A percentile compares a stretch with the other conserved stretches of the same genome.
Conservation (phyloP, 2,113 vertebrate species). For the Chascanopsetta lugubris region DNA sequence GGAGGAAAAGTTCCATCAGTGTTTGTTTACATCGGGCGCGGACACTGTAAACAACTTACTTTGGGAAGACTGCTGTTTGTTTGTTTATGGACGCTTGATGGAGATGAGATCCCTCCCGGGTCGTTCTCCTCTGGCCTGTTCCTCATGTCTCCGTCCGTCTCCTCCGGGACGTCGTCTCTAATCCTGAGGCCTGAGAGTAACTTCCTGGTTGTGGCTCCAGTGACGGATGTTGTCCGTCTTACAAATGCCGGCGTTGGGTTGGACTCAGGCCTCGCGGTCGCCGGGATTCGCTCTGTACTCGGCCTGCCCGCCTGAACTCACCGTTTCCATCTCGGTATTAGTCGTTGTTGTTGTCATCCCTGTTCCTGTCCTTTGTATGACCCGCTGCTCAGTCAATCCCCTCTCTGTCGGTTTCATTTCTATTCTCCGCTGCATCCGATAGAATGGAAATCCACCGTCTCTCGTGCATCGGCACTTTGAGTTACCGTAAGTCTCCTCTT, state of each 20-base stretch:
- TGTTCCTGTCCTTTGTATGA: not conserved
- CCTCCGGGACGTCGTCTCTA: conserved; percentile 24
- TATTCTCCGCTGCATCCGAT: not conserved
- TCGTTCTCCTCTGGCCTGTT: not conserved
- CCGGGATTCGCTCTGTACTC: not conserved
- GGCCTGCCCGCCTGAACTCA: not conserved
- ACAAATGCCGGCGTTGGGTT: not conserved
- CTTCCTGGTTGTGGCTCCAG: not conserved
- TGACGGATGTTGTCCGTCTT: not conserved
- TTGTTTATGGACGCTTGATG: not conserved
- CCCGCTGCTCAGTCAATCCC: not conserved
- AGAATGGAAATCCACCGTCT: not conserved
- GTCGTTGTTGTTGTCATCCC: not conserved
- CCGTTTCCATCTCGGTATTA: not conserved
- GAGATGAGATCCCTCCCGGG: not conserved
- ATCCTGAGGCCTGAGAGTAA: conserved; percentile 36
- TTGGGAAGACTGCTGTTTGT: not conserved
- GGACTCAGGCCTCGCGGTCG: not conserved
- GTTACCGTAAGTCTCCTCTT: not conserved
- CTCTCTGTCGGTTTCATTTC: conserved; percentile 10
- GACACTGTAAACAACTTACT: conserved; percentile 20
- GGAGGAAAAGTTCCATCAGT: conserved; percentile 29
- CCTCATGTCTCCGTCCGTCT: not conserved
- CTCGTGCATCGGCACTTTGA: conserved; percentile 13
- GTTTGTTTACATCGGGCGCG: too few relatives aligned